phyloP scores from a whole-genome alignment of 2,888 invertebrate genomes.

The Chesias legatella region DNA sequence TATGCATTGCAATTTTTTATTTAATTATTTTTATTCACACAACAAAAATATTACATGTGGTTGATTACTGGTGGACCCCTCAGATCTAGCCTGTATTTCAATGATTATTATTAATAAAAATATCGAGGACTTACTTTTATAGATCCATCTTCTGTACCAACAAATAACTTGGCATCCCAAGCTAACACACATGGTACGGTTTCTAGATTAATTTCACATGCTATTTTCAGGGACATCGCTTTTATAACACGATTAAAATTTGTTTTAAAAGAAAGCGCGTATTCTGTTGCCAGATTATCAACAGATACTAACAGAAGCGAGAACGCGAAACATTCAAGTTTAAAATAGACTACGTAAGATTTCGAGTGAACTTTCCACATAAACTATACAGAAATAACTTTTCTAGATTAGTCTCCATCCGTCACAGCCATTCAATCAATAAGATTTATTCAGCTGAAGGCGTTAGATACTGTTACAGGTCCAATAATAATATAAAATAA shows the following conservation, averaged over 20 bases:
- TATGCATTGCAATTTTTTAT: too few species aligned
- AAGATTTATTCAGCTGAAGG: too few species aligned
- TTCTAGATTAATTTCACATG: slow-evolving; percentile 52
- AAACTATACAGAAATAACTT: slow-evolving; percentile 35
- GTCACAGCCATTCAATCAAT: too few species aligned
- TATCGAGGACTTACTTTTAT: slow-evolving; percentile 67
- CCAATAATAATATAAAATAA: too few species aligned
- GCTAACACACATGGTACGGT: slow-evolving; percentile 63
- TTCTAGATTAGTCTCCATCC: slow-evolving; percentile 41
- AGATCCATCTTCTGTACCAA: slow-evolving; percentile 62
- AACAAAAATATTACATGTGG: too few species aligned
- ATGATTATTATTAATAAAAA: too few species aligned
- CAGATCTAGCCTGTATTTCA: too few species aligned
- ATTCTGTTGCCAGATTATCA: slow-evolving; percentile 29
- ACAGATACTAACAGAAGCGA: slow-evolving; percentile 36
- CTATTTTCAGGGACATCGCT: slow-evolving; percentile 58
- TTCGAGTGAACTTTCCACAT: slow-evolving; percentile 42
- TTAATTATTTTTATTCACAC: too few species aligned
- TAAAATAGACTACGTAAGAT: slow-evolving; percentile 42
- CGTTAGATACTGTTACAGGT: too few species aligned
- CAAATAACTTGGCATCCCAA: slow-evolving; percentile 57
- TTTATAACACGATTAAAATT: neutral
- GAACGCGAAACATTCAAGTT: slow-evolving; percentile 29
- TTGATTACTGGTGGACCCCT: too few species aligned
- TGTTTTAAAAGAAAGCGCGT: slow-evolving; percentile 24